These are phyloP conservation scores for Malurus splendens DNA, from an alignment of 2,797 vertebrate species.

Conservation along the genomic window DNA sequence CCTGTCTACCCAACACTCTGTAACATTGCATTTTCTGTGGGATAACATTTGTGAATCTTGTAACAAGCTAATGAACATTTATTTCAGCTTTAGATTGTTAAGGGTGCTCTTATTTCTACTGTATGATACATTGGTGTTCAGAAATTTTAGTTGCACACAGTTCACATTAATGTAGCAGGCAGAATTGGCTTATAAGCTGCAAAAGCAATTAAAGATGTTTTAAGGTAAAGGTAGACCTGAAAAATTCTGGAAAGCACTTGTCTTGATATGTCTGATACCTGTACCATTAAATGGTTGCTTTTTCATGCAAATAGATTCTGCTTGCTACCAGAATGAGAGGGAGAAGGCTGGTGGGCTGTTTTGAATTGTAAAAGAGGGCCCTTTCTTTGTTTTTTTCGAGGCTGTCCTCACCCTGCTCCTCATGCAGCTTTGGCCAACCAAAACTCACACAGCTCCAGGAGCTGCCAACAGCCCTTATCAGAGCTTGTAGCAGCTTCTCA, in stretches of 20 bases:
- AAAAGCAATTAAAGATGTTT: not conserved
- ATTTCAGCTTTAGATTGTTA: not conserved
- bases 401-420: not conserved
- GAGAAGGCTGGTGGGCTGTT: not conserved
- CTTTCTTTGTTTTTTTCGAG: not conserved
- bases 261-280: rapidly evolving
- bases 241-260: not conserved
- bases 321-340: not conserved
- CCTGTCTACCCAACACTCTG: not conserved
- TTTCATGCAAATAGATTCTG: not conserved
- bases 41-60: rapidly evolving
- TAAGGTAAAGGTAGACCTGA: not conserved
- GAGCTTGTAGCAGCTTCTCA: not conserved
- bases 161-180: not conserved
- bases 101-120: not conserved
- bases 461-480: not conserved
- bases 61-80: not conserved
- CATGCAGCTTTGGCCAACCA: not conserved
- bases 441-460: not conserved
- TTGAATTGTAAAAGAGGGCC: not conserved
- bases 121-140: rapidly evolving
- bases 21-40: not conserved
- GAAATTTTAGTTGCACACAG: not conserved
- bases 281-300: not conserved
- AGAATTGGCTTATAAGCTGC: not conserved